phyloP scores from a whole-genome alignment of 2,113 vertebrate species.

The Corythornis madagascariensis region DNA sequence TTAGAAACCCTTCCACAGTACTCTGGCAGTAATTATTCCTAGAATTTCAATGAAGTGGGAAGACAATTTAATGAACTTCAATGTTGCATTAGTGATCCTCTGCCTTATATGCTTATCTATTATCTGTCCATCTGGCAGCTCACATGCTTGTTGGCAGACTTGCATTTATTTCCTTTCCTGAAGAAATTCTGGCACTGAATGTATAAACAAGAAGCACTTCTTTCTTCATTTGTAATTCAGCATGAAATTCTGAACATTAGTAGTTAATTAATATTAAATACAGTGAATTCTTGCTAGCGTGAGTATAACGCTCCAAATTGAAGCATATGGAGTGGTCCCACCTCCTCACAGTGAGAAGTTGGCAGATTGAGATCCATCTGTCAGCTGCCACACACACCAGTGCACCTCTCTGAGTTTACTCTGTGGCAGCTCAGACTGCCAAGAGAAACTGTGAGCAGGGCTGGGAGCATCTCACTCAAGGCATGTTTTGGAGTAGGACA shows the following conservation, averaged over 20 bases:
- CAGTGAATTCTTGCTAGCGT: neutral
- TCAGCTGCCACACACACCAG: neutral
- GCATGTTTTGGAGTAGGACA: rapidly evolving
- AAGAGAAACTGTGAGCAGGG: neutral
- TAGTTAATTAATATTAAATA: slow-evolving; percentile 24
- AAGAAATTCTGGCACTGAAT: slow-evolving; percentile 16
- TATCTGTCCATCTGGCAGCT: slow-evolving; percentile 39
- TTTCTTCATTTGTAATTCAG: slow-evolving; percentile 21
- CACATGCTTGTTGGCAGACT: slow-evolving; percentile 9
- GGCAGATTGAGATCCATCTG: slow-evolving; percentile 55
- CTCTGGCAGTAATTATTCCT: neutral
- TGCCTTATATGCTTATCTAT: neutral
- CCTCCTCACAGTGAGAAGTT: neutral
- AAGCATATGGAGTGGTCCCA: neutral
- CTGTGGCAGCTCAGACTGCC: neutral
- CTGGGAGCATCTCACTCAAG: neutral
- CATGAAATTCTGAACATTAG: neutral
- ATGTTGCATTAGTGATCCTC: neutral
- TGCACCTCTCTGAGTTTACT: neutral
- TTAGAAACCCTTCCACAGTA: neutral
- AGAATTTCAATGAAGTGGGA: neutral
- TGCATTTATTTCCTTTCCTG: slow-evolving; percentile 37
- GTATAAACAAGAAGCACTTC: slow-evolving; percentile 23
- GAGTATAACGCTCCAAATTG: neutral
- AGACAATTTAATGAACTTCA: slow-evolving; percentile 17